Conservation (phyloP, 2,797 vertebrate genomes). For the Dipus sagitta region DNA sequence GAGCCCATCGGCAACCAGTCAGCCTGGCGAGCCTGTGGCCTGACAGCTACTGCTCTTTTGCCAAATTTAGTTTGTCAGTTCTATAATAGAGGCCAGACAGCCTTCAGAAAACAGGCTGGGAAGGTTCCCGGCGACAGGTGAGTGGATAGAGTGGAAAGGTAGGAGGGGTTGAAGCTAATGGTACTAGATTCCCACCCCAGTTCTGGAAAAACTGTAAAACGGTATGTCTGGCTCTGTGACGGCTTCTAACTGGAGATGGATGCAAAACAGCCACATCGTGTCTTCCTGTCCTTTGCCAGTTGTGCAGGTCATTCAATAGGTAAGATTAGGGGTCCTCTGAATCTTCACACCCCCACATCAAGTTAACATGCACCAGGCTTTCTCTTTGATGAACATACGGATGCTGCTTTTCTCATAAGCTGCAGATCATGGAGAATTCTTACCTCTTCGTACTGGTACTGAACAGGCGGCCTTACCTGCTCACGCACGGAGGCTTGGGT, state of each 20-base stretch:
- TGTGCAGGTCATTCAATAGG: constrained; percentile 1
- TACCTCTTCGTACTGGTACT: neutral
- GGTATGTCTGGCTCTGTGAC: neutral
- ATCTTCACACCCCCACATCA: neutral
- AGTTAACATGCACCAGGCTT: neutral
- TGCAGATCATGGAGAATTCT: neutral
- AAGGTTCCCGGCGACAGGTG: neutral
- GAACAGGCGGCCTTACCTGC: neutral
- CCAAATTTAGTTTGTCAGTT: neutral
- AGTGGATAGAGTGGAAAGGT: neutral
- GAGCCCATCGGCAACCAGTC: no score
- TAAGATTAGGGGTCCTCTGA: neutral
- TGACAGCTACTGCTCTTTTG: neutral
- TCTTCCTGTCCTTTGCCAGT: constrained; percentile 41
- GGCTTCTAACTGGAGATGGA: neutral
- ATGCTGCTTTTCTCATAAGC: neutral
- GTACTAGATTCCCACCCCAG: neutral
- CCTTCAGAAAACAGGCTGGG: neutral
- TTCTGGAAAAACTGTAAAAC: constrained; percentile 11
- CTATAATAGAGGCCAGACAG: neutral
- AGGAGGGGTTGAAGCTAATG: neutral
- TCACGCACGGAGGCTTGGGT: neutral
- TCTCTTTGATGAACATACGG: neutral
- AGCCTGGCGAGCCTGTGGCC: neutral
- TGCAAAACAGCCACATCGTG: neutral